Percentiles rank a stretch among this genome's conserved stretches.
Evolutionary conservation across 2,888 invertebrate species (phyloP).

Genomic region (Seladonia tumulorum): DNA sequence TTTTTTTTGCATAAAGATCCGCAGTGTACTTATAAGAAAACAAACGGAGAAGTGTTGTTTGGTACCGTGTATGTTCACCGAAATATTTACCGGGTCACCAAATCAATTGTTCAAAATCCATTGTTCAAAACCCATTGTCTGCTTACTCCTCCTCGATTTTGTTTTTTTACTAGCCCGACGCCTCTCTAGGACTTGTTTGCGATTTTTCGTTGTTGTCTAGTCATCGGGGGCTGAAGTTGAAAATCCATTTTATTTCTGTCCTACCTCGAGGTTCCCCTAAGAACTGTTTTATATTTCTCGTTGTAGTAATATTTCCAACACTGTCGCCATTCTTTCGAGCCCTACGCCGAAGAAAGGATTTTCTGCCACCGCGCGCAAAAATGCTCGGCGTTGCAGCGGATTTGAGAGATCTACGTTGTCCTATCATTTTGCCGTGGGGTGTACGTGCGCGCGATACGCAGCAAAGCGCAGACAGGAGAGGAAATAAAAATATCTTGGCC

Average conservation of each 20-base stretch:
- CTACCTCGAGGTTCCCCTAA: neutral
- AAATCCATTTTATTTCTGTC: neutral
- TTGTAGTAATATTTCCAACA: neutral
- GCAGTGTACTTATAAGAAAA: too few species aligned
- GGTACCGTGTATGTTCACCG: too few species aligned
- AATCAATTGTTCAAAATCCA: neutral
- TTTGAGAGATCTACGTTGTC: conserved; percentile 2
- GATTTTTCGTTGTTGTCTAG: too few species aligned
- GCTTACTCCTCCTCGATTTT: too few species aligned
- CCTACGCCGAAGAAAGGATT: neutral
- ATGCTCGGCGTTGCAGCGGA: neutral
- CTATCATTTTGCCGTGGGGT: conserved; percentile 12
- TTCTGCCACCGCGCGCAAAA: neutral
- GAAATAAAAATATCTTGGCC: neutral
- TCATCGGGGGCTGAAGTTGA: neutral
- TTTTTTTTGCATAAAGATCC: too few species aligned
- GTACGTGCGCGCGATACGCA: neutral
- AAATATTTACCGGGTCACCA: too few species aligned
- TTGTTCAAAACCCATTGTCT: too few species aligned
- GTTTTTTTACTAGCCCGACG: too few species aligned
- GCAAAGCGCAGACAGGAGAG: neutral
- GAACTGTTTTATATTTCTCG: neutral
- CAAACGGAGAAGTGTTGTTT: neutral
- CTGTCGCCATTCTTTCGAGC: neutral
- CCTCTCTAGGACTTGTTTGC: too few species aligned